A percentile compares a stretch with the other conserved stretches of the same genome.
Conservation (phyloP, 1,140 invertebrate genomes). For the Latrodectus geometricus region DNA sequence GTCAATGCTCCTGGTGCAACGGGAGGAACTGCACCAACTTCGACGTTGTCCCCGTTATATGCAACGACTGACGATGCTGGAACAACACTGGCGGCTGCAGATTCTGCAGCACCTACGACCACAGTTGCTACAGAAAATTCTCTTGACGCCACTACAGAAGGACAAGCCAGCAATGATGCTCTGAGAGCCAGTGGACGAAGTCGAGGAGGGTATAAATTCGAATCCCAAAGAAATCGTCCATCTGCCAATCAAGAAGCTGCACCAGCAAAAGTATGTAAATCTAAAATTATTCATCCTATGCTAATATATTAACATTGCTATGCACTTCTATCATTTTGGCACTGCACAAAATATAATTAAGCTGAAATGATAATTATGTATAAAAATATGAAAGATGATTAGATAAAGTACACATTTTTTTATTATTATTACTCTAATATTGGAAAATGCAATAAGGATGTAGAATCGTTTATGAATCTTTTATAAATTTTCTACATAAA, state of each 20-base stretch:
- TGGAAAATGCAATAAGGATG: too few relatives aligned
- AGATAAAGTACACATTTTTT: not conserved
- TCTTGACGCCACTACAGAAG: slow-evolving; percentile 28
- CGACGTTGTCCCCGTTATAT: not conserved
- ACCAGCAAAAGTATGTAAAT: not conserved
- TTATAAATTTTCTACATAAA: too few relatives aligned
- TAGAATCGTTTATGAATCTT: too few relatives aligned
- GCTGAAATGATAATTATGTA: not conserved
- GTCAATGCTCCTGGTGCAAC: not conserved
- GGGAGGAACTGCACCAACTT: not conserved
- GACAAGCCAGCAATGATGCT: slow-evolving; percentile 14
- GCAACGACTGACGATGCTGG: not conserved
- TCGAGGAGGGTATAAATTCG: slow-evolving; percentile 16
- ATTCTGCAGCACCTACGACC: slow-evolving; percentile 27
- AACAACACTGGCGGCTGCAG: slow-evolving; percentile 16
- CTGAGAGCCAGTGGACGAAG: slow-evolving; percentile 1
- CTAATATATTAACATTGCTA: not conserved
- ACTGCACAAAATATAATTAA: not conserved
- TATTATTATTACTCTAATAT: too few relatives aligned
- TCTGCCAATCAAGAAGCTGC: slow-evolving; percentile 19
- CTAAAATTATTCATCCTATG: not conserved
- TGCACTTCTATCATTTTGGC: not conserved
- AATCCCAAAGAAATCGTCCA: slow-evolving; percentile 34
- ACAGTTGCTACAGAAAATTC: slow-evolving; percentile 6
- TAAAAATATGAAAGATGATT: not conserved